Base-by-base conservation (phyloP, 2,888 invertebrate species). In the Operophtera brumata region DNA sequence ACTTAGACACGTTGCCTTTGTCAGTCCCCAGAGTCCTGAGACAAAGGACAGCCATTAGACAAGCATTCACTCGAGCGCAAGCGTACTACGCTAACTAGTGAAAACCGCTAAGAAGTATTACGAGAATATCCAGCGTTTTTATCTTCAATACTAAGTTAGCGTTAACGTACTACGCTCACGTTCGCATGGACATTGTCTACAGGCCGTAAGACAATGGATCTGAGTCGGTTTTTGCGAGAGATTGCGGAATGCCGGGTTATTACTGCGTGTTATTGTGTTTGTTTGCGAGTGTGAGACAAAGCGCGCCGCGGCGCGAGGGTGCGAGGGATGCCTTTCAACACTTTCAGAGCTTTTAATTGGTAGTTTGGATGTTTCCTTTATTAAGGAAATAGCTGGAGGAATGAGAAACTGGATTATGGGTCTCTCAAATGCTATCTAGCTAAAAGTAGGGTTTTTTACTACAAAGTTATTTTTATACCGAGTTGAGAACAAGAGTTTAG, bases 1-100 rank as follows among this genome's bases (percentile, higher is more conserved):
- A 64, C 59, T 59, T 55, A 58, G 52, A 57, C 54, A 51, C 56
- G 56, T 30, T 47, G 60, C 50, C 53, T 61, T 57, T 54, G 57
- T 55, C 51, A 55, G 48, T 45, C 61, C 54, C 54, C 5, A 4
- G 58, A 44, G 62, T 50, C 52, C 8, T 2, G 55, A 51, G 62
- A 62, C 55, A 57, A 59, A 50, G 49, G 56, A n/a, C n/a, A n/a
- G 6, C 1, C 4, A n/a, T n/a, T n/a, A 2, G 34, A 34, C n/a
- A 6, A 10, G 6, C 10, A n/a, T 4, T n/a, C n/a, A n/a, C 11
- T 34, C 34, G 34, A 34, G 20, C 20, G 4, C 20, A 20, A 20
- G 20, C 20, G 4, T n/a, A n/a, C 4, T 20, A 20, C 20, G 20
- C 20, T 20, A 20, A 20, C 20, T 20, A 20, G 20, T 20, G 20